Evolutionary conservation across 2,888 invertebrate genomes (phyloP).

Genomic region (Cataglyphis livida): DNA sequence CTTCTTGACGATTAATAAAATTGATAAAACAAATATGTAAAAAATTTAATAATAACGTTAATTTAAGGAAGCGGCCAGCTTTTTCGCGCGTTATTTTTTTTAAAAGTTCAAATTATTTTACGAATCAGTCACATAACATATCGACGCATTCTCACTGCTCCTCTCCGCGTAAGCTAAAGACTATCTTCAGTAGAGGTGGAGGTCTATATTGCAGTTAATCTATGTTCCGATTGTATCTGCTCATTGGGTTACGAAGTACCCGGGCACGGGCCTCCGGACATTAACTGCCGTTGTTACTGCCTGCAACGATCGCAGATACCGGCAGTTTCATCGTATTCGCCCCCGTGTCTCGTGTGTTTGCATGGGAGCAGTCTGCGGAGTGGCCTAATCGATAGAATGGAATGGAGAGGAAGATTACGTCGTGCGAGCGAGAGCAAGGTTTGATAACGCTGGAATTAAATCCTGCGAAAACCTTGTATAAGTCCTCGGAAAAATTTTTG

Average conservation of each 20-base stretch:
- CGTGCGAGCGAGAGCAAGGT: conserved; percentile 52
- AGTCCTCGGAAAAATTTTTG: conserved; percentile 6
- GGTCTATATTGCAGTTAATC: conserved; percentile 84
- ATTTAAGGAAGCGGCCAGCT: neutral
- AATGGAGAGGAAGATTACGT: conserved; percentile 76
- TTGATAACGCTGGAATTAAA: conserved; percentile 19
- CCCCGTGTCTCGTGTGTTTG: conserved; percentile 78
- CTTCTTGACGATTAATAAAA: neutral
- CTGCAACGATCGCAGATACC: conserved; percentile 84
- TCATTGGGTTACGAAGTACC: conserved; percentile 84
- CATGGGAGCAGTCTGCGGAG: conserved; percentile 75
- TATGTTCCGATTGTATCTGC: conserved; percentile 84
- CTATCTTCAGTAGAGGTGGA: conserved; percentile 69
- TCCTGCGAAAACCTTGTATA: no score
- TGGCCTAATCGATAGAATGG: conserved; percentile 80
- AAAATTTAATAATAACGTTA: neutral
- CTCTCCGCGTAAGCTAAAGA: conserved; percentile 54
- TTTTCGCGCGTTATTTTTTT: neutral
- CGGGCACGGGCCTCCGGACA: conserved; percentile 82
- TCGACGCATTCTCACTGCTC: conserved; percentile 46
- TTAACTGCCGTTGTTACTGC: conserved; percentile 84
- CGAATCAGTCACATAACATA: neutral
- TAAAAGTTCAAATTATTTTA: neutral
- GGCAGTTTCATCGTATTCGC: conserved; percentile 81
- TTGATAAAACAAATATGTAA: neutral